A percentile compares a stretch with the other conserved stretches of the same genome.
Evolutionary conservation across 1,140 invertebrate species (phyloP).

Genomic region (Solenopsis invicta): DNA sequence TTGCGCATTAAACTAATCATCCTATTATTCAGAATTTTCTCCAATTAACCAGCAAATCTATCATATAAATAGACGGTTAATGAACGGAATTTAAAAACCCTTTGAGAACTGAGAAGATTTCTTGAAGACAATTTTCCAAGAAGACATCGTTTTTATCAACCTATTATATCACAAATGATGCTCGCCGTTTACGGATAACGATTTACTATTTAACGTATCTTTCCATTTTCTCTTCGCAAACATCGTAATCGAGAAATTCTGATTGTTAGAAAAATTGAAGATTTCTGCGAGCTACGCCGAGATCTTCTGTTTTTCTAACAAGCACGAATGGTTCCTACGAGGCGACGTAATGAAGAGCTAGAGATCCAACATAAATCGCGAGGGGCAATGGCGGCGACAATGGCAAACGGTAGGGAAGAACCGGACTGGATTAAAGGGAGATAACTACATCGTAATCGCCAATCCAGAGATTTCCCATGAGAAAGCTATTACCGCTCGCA

Average conservation of each 20-base stretch:
- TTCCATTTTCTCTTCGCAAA: background rate
- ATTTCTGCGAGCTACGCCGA: background rate
- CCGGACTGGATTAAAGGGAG: slow-evolving; percentile 68
- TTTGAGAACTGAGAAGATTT: background rate
- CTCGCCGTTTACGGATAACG: background rate
- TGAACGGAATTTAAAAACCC: background rate
- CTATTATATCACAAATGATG: background rate
- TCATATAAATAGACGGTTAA: background rate
- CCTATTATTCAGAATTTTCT: background rate
- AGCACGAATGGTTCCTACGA: slow-evolving; percentile 63
- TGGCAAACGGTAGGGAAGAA: background rate
- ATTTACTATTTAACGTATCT: background rate
- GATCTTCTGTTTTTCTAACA: slow-evolving; percentile 39
- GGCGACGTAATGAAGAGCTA: slow-evolving; percentile 70
- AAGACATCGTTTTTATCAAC: background rate
- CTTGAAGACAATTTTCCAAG: background rate
- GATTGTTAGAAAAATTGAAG: background rate
- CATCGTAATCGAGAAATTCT: slow-evolving; percentile 53
- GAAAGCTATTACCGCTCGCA: slow-evolving; percentile 43
- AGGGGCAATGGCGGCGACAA: background rate
- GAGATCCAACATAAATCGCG: slow-evolving; percentile 41
- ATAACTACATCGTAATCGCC: slow-evolving; percentile 74
- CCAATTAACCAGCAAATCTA: background rate
- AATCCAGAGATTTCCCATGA: slow-evolving; percentile 58
- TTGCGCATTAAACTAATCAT: background rate